Base-by-base conservation (phyloP, 1,140 invertebrate genomes). In the Phymastichus coffea region DNA sequence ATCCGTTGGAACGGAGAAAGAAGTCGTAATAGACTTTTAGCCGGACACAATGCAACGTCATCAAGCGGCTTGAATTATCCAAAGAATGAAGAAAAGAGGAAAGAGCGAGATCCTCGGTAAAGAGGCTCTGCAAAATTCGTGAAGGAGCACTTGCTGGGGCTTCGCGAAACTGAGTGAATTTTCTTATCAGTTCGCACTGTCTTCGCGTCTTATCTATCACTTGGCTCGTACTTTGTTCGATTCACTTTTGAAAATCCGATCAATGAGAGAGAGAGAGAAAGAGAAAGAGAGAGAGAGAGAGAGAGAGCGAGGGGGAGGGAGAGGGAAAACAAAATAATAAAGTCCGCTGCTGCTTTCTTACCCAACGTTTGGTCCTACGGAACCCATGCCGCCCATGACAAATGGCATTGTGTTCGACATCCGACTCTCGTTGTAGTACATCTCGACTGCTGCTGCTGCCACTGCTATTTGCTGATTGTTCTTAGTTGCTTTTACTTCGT, bases 321-420 rank as follows among this genome's bases (percentile, higher is more conserved):
- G n/a, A n/a, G n/a, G 70, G 67, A 70, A 66, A 70, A 15, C 1
- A 30, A 20, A 70, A 68, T 63, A 58, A 70, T 69, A 63, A 66
- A 70, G 66, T 61, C 61, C 65, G 68, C 67, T 49, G 22, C 23
- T 23, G 2, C 9, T 25, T 9, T 12, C 57, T 69, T 69, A 75
- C 72, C 70, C 73, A 25, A 66, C 66, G 54, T 63, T 53, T 28
- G 60, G 64, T 47, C 70, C 69, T 22, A 65, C 47, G 57, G 65
- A 65, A 26, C 26, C 25, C 46, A 61, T 43, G 4, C 30, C 48
- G 3, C 26, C 28, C 17, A 9, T 28, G 56, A 75, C 63, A 67
- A 75, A 79, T 35, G 76, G 69, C 70, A 76, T 69, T 38, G 78
- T 73, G 22, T 65, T 66, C 48, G 66, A 61, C 64, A 74, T 38